These are phyloP conservation scores for Drymodes brunneopygia DNA, from an alignment of 2,113 vertebrate species.

Conservation along the genomic window DNA sequence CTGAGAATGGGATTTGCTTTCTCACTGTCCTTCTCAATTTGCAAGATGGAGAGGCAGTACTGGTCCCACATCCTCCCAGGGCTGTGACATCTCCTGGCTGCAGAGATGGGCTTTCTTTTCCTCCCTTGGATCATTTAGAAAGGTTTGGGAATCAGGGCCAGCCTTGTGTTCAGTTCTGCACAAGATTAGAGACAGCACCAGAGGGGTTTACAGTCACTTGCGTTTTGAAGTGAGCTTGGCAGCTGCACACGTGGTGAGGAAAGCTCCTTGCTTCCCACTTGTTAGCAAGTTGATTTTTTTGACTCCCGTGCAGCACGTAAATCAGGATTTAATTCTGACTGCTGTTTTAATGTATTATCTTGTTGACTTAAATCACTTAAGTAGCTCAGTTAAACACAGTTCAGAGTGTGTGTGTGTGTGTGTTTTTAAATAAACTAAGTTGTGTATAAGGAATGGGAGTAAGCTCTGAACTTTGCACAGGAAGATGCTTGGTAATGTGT, in stretches of 20 bases:
- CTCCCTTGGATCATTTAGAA: neutral
- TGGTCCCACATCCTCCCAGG: neutral
- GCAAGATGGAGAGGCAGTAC: neutral
- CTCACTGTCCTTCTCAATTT: neutral
- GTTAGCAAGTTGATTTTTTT: neutral
- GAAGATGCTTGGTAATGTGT: neutral
- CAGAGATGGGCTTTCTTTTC: neutral
- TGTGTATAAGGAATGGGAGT: neutral
- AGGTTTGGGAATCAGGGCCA: neutral
- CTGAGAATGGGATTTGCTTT: neutral
- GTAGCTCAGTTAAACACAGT: neutral
- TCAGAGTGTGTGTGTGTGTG: neutral
- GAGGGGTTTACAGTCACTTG: neutral
- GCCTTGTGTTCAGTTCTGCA: neutral
- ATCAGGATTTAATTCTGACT: neutral
- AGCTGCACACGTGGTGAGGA: neutral
- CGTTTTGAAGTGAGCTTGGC: neutral
- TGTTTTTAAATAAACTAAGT: neutral
- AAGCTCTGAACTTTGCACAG: neutral
- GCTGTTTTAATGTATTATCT: neutral
- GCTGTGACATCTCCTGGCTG: accelerated
- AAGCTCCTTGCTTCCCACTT: neutral
- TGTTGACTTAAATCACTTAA: neutral
- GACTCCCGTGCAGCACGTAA: neutral
- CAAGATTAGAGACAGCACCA: neutral